Percentiles rank a stretch among this genome's conserved stretches.
These are phyloP conservation scores for Vanessa atalanta DNA, from an alignment of 1,140 invertebrate genomes.

Conservation along the genomic window DNA sequence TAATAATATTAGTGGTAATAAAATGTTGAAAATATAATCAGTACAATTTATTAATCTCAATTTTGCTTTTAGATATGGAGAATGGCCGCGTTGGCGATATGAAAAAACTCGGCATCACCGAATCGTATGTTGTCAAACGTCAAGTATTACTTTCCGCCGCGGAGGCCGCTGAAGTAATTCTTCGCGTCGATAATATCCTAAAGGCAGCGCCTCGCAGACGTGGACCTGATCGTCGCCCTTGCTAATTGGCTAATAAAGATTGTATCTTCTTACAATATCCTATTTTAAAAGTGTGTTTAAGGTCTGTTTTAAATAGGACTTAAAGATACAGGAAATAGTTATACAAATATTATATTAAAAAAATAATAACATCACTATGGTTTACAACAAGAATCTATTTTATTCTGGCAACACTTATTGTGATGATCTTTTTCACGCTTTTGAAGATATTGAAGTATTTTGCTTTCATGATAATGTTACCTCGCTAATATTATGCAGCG, in stretches of 20 bases:
- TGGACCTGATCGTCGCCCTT: conserved; percentile 91
- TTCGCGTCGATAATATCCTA: conserved; percentile 98
- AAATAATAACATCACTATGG: neutral
- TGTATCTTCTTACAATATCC: conserved; percentile 6
- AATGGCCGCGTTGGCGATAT: conserved; percentile 92
- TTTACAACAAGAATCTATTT: neutral
- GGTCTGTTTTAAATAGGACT: neutral
- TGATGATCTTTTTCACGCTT: conserved; percentile 11
- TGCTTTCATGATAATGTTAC: neutral
- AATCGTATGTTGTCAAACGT: conserved; percentile 97
- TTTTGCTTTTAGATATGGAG: conserved; percentile 88
- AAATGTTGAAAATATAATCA: neutral
- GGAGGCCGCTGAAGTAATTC: conserved; percentile 99
- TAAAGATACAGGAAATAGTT: no score
- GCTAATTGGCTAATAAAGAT: conserved; percentile 81
- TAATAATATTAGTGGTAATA: neutral
- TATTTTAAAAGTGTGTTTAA: conserved; percentile 6
- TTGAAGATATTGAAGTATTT: conserved; percentile 11
- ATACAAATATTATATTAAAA: neutral
- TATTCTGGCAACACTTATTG: neutral
- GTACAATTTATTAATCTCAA: neutral
- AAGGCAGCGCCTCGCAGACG: conserved; percentile 96
- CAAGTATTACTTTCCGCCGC: conserved; percentile 96
- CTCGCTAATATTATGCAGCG: neutral
- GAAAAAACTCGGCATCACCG: conserved; percentile 94